Evolutionary conservation across 1,140 invertebrate genomes (phyloP).

Genomic region (Diabrotica virgifera): DNA sequence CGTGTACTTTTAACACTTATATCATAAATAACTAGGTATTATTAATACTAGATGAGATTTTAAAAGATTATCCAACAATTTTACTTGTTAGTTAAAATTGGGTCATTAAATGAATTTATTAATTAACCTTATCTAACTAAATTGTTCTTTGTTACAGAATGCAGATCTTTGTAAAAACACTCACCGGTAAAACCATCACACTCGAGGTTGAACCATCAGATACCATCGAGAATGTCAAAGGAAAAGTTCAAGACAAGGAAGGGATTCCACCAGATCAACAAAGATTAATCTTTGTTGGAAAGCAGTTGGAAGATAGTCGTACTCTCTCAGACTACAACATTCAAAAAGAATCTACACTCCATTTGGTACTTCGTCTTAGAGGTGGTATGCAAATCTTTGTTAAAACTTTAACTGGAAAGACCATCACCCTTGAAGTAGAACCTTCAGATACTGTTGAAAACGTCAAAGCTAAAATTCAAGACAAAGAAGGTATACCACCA

Average conservation of each 20-base stretch:
- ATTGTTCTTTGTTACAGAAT: conserved; percentile 55
- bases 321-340: conserved; percentile 76
- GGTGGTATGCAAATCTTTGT: conserved; percentile 65
- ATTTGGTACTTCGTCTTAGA: conserved; percentile 70
- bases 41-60: too few species aligned
- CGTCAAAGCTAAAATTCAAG: conserved; percentile 75
- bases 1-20: too few species aligned
- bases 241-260: conserved; percentile 62
- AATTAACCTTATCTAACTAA: background rate
- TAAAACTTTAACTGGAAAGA: conserved; percentile 71
- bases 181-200: conserved; percentile 71
- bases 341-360: conserved; percentile 69
- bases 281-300: conserved; percentile 67
- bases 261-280: conserved; percentile 64
- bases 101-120: too few species aligned
- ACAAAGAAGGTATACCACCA: conserved; percentile 65
- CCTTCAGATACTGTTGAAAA: conserved; percentile 73
- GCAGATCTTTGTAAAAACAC: conserved; percentile 66
- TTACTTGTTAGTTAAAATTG: too few species aligned
- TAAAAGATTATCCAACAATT: too few species aligned
- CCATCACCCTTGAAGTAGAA: conserved; percentile 72
- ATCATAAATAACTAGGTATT: too few species aligned
- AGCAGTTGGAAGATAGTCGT: conserved; percentile 75
- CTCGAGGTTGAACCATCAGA: conserved; percentile 72
- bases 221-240: conserved; percentile 73